Conservation (phyloP, 2,888 invertebrate species). For the Dorcus hopei region DNA sequence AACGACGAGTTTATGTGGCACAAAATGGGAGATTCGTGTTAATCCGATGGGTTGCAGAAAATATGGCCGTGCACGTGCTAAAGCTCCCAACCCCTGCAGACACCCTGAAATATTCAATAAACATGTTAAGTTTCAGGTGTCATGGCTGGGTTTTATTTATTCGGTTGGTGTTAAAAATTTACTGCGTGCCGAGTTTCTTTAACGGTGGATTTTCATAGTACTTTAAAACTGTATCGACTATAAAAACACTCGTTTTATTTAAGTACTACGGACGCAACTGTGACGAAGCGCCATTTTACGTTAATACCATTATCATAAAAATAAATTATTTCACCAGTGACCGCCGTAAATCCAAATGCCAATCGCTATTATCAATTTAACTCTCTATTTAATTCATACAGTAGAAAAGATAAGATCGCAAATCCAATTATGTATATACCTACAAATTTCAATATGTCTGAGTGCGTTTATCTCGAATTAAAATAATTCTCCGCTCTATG, state of each 20-base stretch:
- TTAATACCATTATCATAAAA: conserved; percentile 22
- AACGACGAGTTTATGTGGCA: not conserved
- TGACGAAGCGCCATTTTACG: conserved; percentile 11
- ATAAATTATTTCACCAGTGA: conserved; percentile 14
- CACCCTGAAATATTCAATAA: conserved; percentile 19
- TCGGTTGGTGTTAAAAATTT: conserved; percentile 22
- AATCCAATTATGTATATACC: no score
- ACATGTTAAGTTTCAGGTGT: conserved; percentile 21
- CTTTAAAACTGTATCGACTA: conserved; percentile 21
- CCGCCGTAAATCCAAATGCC: conserved; percentile 14
- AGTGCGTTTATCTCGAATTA: no score
- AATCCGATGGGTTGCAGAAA: not conserved
- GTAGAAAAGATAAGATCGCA: no score
- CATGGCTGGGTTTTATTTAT: conserved; percentile 15
- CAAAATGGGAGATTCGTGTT: not conserved
- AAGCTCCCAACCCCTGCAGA: no score
- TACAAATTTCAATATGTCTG: no score
- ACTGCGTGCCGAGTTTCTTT: conserved; percentile 22
- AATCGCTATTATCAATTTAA: conserved; percentile 17
- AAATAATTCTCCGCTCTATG: no score
- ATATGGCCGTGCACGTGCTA: not conserved
- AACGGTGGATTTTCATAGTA: conserved; percentile 19
- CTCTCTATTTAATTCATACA: conserved; percentile 1
- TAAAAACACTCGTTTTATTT: conserved; percentile 17
- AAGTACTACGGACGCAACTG: conserved; percentile 5